These are phyloP conservation scores for Holotrichia oblita DNA, from an alignment of 1,140 invertebrate species.

Conservation along the genomic window DNA sequence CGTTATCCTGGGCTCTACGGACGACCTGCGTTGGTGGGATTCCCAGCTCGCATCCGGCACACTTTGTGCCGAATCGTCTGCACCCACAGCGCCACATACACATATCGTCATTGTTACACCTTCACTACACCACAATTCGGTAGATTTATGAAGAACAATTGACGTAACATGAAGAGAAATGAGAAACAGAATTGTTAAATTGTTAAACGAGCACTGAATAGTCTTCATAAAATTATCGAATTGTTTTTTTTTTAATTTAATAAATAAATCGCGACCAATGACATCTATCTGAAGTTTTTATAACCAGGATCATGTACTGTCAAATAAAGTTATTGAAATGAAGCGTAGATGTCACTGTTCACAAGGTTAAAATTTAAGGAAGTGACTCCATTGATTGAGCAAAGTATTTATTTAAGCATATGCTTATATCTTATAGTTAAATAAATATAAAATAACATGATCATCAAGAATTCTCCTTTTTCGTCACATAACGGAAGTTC, in stretches of 20 bases:
- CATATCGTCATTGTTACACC: conserved; percentile 60
- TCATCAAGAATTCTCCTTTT: no score
- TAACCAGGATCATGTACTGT: no score
- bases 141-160: conserved; percentile 8
- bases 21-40: conserved; percentile 97
- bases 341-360: no score
- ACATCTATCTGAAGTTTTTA: no score
- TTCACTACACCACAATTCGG: conserved; percentile 56
- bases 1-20: conserved; percentile 90
- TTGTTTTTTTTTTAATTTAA: not conserved
- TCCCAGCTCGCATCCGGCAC: conserved; percentile 95
- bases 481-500: no score
- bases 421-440: no score
- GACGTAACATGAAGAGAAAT: not conserved
- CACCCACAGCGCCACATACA: conserved; percentile 71
- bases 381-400: no score
- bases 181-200: not conserved
- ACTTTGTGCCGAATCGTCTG: conserved; percentile 97
- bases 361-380: no score
- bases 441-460: no score
- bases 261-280: no score
- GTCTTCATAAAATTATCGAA: conserved; percentile 25
- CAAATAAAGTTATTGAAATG: no score
- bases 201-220: not conserved
- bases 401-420: no score